Base-by-base conservation (phyloP, 2,113 vertebrate species). In the Phalacrocorax aristotelis region DNA sequence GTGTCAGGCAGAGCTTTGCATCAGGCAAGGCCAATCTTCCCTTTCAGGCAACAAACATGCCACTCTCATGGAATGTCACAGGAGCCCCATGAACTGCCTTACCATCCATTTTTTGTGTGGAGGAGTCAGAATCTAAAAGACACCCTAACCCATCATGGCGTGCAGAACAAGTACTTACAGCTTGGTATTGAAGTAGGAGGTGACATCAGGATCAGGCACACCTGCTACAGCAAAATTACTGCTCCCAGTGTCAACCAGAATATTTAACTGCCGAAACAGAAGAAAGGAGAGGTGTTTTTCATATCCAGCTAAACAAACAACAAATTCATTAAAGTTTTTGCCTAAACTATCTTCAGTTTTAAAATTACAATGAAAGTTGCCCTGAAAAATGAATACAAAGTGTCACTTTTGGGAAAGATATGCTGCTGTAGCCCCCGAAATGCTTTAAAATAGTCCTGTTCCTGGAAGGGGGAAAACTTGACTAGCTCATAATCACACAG, bases 151-250 rank as follows among this genome's bases (percentile, higher is more conserved):
- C 79, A 58, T 25, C 51, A 52, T 0, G 2, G 19, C 4, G 11
- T 30, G 60, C 48, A 44, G 60, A 90, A 74, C 52, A 94, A 15
- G 55, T 90, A 96, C 98, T 98, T 92, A 98, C 98, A 96, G 93
- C 58, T 94, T 15, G 0, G 97, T 94, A 88, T 99, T 91, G 97
- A 99, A 99, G 98, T 98, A 99, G 69, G 98, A 95, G 34, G 98
- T 98, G 81, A 99, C 97, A 96, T 99, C 98, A 38, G 98, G 88
- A 95, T 99, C 98, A 18, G 98, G 96, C 26, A 98, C 98, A 2
- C 99, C 99, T 6, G 99, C 99, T 86, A 99, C 99, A 5, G 99
- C 99, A 83, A 99, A 99, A 98, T 99, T 99, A 95, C 99, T 99
- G 98, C 99, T 99, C 68, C 99, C 99, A 1, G 99, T 99, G 93